These are phyloP conservation scores for Lobophora halterata DNA, from an alignment of 2,888 invertebrate species.

Conservation along the genomic window DNA sequence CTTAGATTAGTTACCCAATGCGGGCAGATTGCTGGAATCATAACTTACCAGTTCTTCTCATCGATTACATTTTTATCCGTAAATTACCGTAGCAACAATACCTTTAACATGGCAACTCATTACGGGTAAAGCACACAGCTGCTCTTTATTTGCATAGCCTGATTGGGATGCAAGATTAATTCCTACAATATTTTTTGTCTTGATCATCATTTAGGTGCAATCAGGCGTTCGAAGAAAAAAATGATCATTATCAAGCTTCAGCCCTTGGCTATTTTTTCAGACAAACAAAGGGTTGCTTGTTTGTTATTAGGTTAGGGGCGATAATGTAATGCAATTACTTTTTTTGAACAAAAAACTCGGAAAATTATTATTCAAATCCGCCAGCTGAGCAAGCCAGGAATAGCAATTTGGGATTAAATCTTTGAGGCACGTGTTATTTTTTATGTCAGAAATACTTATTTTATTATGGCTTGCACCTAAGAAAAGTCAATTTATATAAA, in stretches of 20 bases:
- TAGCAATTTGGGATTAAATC: constrained; percentile 56
- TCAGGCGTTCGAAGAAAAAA: constrained; percentile 71
- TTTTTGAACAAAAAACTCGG: constrained; percentile 60
- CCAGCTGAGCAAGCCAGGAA: constrained; percentile 72
- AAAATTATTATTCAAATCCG: constrained; percentile 76
- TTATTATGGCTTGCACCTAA: too few species aligned
- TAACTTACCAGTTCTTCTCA: too few species aligned
- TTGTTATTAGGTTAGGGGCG: constrained; percentile 79
- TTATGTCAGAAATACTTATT: not conserved
- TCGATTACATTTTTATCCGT: not conserved
- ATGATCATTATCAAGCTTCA: constrained; percentile 77
- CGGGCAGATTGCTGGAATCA: too few species aligned
- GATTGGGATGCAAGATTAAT: constrained; percentile 77
- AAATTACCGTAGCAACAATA: constrained; percentile 7
- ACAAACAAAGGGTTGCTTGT: constrained; percentile 77
- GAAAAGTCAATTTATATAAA: too few species aligned
- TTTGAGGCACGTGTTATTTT: constrained; percentile 16
- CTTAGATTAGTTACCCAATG: too few species aligned
- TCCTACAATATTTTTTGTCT: constrained; percentile 77
- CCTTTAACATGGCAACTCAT: constrained; percentile 37
- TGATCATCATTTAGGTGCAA: constrained; percentile 74
- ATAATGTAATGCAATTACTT: constrained; percentile 79
- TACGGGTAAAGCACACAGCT: constrained; percentile 70
- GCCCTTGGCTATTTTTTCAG: constrained; percentile 80
- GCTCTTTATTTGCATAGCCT: constrained; percentile 72